These are phyloP conservation scores for Knipowitschia caucasica DNA, from an alignment of 2,797 vertebrate species.

Conservation along the genomic window DNA sequence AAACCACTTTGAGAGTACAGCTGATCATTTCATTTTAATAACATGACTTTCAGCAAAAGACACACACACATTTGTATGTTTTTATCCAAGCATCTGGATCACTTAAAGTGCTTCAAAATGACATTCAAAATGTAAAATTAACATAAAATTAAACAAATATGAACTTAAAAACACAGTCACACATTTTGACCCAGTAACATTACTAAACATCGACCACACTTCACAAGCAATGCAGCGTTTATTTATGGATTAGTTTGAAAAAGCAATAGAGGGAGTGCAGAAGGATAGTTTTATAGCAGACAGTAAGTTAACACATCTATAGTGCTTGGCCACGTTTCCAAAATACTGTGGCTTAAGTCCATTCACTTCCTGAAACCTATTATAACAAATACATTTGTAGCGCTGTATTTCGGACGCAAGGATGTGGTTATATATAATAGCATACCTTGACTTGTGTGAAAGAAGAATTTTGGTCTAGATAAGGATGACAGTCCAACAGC, in stretches of 20 bases:
- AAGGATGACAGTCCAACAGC: constrained; percentile 23
- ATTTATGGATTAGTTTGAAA: constrained; percentile 42
- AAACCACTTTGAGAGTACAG: constrained; percentile 22
- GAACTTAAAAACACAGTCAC: constrained; percentile 10
- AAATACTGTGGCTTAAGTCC: constrained; percentile 32
- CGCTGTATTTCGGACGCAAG: neutral
- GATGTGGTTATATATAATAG: neutral
- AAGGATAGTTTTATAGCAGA: constrained; percentile 61
- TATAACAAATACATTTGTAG: constrained; percentile 13
- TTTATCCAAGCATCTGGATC: constrained; percentile 30
- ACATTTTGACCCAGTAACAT: constrained; percentile 23
- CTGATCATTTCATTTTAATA: neutral
- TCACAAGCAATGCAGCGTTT: constrained; percentile 24
- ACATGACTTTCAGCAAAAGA: neutral
- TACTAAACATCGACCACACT: constrained; percentile 27
- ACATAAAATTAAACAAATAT: constrained; percentile 26
- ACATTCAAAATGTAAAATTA: constrained; percentile 45
- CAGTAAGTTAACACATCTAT: constrained; percentile 54
- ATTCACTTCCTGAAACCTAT: constrained; percentile 18
- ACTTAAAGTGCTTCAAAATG: constrained; percentile 31
- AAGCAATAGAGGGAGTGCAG: constrained; percentile 51
- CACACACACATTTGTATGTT: constrained; percentile 15
- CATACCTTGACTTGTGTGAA: neutral
- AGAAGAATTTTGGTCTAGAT: constrained; percentile 15
- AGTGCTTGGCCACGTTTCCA: constrained; percentile 56